Evolutionary conservation across 2,113 vertebrate species (phyloP).

Genomic region (Pycnonotus jocosus): DNA sequence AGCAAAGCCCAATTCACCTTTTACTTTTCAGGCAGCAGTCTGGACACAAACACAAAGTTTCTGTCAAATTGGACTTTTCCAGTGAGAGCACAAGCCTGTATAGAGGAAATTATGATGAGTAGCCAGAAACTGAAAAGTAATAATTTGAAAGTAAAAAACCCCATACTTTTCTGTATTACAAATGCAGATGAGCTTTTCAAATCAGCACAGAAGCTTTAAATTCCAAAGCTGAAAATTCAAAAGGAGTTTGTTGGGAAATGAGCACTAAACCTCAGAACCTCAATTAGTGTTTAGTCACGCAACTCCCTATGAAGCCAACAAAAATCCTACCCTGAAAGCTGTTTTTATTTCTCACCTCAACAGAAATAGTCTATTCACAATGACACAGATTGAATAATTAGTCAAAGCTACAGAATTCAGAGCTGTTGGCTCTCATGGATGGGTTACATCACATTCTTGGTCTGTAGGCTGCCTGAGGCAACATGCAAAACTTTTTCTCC

Average conservation of each 20-base stretch:
- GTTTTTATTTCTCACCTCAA: constrained; percentile 22
- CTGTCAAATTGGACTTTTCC: not conserved
- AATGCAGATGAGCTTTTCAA: constrained; percentile 17
- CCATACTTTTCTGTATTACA: not conserved
- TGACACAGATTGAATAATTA: constrained; percentile 28
- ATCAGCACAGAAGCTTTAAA: not conserved
- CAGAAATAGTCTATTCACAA: constrained; percentile 31
- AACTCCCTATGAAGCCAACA: not conserved
- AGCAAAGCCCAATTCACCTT: not conserved
- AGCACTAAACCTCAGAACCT: not conserved
- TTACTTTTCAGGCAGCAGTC: not conserved
- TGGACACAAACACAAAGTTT: not conserved
- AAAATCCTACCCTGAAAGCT: not conserved
- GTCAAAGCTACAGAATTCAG: not conserved
- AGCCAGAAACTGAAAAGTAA: not conserved
- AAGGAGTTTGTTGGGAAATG: not conserved
- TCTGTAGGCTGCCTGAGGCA: constrained; percentile 9
- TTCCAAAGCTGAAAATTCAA: constrained; percentile 10
- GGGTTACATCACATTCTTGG: not conserved
- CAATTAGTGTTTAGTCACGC: not conserved
- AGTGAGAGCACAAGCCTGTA: not conserved
- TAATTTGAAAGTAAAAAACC: not conserved
- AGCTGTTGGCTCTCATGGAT: not conserved
- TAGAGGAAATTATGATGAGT: not conserved
- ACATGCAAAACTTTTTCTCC: not conserved